A percentile compares a stretch with the other conserved stretches of the same genome.
Evolutionary conservation across 2,113 vertebrate genomes (phyloP).

Genomic region (Pteropus alecto): DNA sequence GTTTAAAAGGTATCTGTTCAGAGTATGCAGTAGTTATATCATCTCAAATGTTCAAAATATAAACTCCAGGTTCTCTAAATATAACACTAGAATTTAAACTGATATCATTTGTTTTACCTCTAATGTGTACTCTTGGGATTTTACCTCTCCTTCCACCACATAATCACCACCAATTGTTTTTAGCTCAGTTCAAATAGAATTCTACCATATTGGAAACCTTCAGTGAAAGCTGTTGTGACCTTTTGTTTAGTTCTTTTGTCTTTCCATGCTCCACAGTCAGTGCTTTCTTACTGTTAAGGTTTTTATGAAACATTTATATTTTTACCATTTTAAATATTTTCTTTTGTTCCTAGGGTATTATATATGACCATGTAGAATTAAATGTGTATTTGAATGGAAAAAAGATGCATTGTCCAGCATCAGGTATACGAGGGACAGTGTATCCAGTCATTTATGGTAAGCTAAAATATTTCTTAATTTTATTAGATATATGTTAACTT

Average conservation of each 20-base stretch:
- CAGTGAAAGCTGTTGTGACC: neutral
- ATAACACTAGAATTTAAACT: slow-evolving; percentile 20
- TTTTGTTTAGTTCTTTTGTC: neutral
- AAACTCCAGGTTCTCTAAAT: slow-evolving; percentile 25
- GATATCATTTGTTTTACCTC: neutral
- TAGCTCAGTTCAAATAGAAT: slow-evolving; percentile 21
- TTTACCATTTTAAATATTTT: slow-evolving; percentile 62
- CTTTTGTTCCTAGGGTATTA: slow-evolving; percentile 89
- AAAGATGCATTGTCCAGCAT: slow-evolving; percentile 98
- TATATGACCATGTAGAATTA: slow-evolving; percentile 98
- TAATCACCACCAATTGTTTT: slow-evolving; percentile 1
- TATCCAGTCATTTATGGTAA: slow-evolving; percentile 98
- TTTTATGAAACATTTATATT: slow-evolving; percentile 50
- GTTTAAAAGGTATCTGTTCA: slow-evolving; percentile 1
- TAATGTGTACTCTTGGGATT: neutral
- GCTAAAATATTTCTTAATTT: slow-evolving; percentile 66
- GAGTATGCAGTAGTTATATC: neutral
- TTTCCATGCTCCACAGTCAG: neutral
- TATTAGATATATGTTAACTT: slow-evolving; percentile 4
- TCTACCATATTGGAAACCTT: neutral
- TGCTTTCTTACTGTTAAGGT: slow-evolving; percentile 18
- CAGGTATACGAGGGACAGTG: slow-evolving; percentile 97
- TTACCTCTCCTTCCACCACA: neutral
- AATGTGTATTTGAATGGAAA: slow-evolving; percentile 99
- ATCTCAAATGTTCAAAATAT: slow-evolving; percentile 29